These are phyloP conservation scores for Pachypanchax playfairii DNA, from an alignment of 2,113 vertebrate species.

Conservation along the genomic window DNA sequence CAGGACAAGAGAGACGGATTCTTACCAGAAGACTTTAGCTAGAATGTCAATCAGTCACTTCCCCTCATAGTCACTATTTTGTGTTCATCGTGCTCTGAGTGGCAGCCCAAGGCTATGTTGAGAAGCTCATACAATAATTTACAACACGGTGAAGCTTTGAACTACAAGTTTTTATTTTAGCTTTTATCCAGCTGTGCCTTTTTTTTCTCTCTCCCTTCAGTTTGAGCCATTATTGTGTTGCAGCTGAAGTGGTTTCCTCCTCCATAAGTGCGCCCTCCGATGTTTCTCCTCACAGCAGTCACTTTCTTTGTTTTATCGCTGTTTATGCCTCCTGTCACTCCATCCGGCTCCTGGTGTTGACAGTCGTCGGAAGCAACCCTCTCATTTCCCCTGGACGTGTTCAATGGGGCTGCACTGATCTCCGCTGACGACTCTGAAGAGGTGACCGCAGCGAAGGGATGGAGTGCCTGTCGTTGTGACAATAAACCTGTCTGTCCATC, in stretches of 20 bases:
- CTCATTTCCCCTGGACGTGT: constrained; percentile 70
- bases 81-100: constrained; percentile 13
- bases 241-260: constrained; percentile 28
- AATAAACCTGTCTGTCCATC: constrained; percentile 62
- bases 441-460: constrained; percentile 55
- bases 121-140: constrained; percentile 16
- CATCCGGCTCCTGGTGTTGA: constrained; percentile 48
- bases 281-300: constrained; percentile 36
- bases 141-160: constrained; percentile 6
- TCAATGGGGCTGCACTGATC: constrained; percentile 76
- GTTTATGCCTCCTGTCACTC: constrained; percentile 62
- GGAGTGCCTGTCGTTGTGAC: constrained; percentile 54
- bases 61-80: constrained; percentile 15
- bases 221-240: constrained; percentile 6
- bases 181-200: background rate
- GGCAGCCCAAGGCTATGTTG: constrained; percentile 13
- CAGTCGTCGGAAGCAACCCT: constrained; percentile 53
- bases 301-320: constrained; percentile 39
- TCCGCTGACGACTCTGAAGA: constrained; percentile 65
- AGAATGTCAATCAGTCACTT: constrained; percentile 49
- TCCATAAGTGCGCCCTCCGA: constrained; percentile 8
- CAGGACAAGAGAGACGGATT: constrained; percentile 17
- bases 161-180: constrained; percentile 4
- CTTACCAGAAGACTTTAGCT: constrained; percentile 29
- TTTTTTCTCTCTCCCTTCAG: constrained; percentile 12